Percentiles rank a stretch among this genome's conserved stretches.
These are phyloP conservation scores for Hypocryptadius cinnamomeus DNA, from an alignment of 2,113 vertebrate genomes.

Conservation along the genomic window DNA sequence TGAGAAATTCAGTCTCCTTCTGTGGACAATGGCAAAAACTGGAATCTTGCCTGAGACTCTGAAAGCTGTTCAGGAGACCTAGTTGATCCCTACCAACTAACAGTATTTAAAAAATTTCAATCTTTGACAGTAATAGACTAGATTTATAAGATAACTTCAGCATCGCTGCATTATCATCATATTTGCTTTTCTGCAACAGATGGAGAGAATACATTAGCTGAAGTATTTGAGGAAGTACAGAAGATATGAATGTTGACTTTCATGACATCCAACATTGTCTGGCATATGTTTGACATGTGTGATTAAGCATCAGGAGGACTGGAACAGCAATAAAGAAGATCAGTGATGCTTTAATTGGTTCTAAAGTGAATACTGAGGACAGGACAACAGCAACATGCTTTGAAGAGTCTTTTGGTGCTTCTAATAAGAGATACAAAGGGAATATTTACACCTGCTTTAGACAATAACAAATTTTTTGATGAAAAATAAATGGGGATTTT, in stretches of 20 bases:
- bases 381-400: not conserved
- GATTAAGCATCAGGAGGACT: slow-evolving; percentile 19
- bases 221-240: slow-evolving; percentile 49
- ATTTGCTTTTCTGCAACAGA: slow-evolving; percentile 26
- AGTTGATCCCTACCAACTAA: not conserved
- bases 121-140: not conserved
- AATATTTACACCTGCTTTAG: not conserved
- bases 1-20: not conserved
- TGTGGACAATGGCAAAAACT: not conserved
- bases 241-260: slow-evolving; percentile 47
- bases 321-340: not conserved
- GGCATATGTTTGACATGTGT: slow-evolving; percentile 16
- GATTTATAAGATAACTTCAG: not conserved
- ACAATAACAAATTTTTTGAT: not conserved
- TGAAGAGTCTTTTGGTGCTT: not conserved
- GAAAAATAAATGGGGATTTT: not conserved
- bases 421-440: not conserved
- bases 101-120: not conserved
- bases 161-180: not conserved
- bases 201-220: slow-evolving; percentile 46
- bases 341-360: not conserved
- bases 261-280: slow-evolving; percentile 12
- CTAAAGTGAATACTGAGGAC: not conserved
- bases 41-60: not conserved
- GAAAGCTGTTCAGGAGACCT: not conserved